Base-by-base conservation (phyloP, 2,888 invertebrate genomes). In the Diadegma fenestrale region DNA sequence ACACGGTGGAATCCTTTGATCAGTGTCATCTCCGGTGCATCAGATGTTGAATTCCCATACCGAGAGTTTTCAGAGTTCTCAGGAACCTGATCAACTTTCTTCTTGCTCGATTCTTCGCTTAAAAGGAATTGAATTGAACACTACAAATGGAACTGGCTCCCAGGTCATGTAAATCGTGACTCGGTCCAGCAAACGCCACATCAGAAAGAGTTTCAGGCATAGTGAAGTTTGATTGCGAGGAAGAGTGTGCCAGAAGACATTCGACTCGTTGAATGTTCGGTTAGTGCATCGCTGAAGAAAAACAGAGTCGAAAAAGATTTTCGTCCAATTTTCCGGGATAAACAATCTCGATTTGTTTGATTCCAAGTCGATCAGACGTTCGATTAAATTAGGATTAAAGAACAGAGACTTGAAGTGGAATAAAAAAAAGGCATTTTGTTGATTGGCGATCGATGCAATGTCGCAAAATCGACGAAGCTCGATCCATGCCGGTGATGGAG, bases 391-490 rank as follows among this genome's bases (percentile, higher is more conserved):
- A 6, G 19, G 19, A 51, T 51, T 8, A 61, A 33, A 22, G 14
- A 17, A 61, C 1, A 17, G 3, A 6, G 30, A 17, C 33, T 8
- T 2, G 0, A 37, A 33, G 30, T 10, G 63, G 51, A 19, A 51
- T 6, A 37, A 26, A 43, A 41, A 22, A 22, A n/a, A n/a, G n/a
- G n/a, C n/a, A n/a, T n/a, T n/a, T n/a, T n/a, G n/a, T n/a, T n/a
- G n/a, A n/a, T n/a, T n/a, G n/a, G n/a, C n/a, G n/a, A n/a, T n/a
- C n/a, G n/a, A 45, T 78, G 77, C 41, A 64, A 88, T 88, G 89
- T 86, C 88, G 66, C 89, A 88, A 87, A 89, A 89, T 76, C 90
- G 92, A 86, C 90, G 92, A 87, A 89, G 88, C 61, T 90, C 92
- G 75, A 84, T 90, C 80, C 91, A 90, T 45, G 69, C n/a, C 30